phyloP scores from a whole-genome alignment of 1,140 invertebrate genomes.

The Drosophila baimaii region DNA sequence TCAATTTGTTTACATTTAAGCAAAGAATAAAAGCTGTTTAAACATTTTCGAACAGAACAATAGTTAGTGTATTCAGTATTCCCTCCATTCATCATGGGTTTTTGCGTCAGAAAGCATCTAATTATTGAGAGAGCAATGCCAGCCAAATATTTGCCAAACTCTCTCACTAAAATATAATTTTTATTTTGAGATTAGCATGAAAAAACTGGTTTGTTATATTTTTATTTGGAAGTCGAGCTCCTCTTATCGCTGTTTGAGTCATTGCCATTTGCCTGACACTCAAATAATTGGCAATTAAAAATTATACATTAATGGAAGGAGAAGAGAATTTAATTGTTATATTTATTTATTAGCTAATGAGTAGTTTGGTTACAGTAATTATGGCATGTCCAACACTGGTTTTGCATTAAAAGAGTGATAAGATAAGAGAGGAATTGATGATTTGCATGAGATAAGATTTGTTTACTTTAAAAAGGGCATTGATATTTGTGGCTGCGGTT shows the following conservation, averaged over 20 bases:
- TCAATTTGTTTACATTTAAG: constrained; percentile 13
- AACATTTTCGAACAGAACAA: constrained; percentile 13
- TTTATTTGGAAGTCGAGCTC: constrained; percentile 26
- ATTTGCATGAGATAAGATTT: neutral
- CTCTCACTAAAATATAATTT: constrained; percentile 13
- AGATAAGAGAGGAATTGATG: constrained; percentile 5
- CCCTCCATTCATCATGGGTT: neutral
- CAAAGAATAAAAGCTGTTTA: constrained; percentile 22
- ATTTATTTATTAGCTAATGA: neutral
- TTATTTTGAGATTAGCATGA: constrained; percentile 6
- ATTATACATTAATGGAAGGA: neutral
- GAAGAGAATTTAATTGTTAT: neutral
- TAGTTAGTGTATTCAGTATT: constrained; percentile 24
- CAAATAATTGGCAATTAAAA: constrained; percentile 31
- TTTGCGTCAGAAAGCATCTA: constrained; percentile 7
- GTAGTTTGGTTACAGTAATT: neutral
- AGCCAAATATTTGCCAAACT: constrained; percentile 34
- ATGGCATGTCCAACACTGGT: neutral
- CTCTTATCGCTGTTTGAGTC: constrained; percentile 67
- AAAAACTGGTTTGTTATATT: constrained; percentile 38
- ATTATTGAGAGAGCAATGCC: constrained; percentile 33
- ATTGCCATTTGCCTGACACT: constrained; percentile 28
- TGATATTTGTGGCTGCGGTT: neutral
- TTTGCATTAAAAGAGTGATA: constrained; percentile 10
- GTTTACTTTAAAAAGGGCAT: neutral